Base-by-base conservation (phyloP, 2,888 invertebrate species). In the Drosophila monieri region DNA sequence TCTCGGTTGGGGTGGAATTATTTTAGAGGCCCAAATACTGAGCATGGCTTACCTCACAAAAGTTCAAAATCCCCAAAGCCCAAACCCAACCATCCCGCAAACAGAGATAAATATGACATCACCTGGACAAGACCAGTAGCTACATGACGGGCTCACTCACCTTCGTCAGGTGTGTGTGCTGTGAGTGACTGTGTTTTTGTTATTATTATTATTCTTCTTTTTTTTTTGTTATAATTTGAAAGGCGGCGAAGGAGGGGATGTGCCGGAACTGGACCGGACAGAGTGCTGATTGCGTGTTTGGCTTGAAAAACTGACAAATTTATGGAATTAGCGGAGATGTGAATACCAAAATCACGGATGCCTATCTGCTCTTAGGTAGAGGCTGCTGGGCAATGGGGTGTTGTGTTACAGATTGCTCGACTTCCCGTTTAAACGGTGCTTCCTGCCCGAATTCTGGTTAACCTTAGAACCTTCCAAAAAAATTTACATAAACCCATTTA, bases 101-200 rank as follows among this genome's bases (percentile, higher is more conserved):
- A 14, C 61, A 53, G 61, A 60, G 14, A 51, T 55, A 57, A 61
- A 47, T 62, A 80, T 80, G 80, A 80, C 80, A 80, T 80, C 80
- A 80, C 85, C 85, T 67, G 65, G 43, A 46, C 60, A 80, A 86
- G 85, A 86, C 85, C 87, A 80, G 80, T 85, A 87, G 80, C 85
- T 55, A 49, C 10, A 37, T 41, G 58, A 52, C 49, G 23, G 14
- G 37, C 47, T 43, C 56, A 32, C 56, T 79, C 79, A 85, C 78
- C 78, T 78, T 78, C 81, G 68, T 32, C 37, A 66, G 52, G 52
- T 66, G 52, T 30, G 35, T 30, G 30, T 18, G 15, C 3, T 27
- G 8, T 9, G 8, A 9, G 9, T 9, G 27, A 27, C 9, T 27
- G 6, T 32, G 30, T 15, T 27, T 51, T 14, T 47, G 57, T 49